Conservation (phyloP, 2,797 vertebrate genomes). For the Poeciliopsis infans region DNA sequence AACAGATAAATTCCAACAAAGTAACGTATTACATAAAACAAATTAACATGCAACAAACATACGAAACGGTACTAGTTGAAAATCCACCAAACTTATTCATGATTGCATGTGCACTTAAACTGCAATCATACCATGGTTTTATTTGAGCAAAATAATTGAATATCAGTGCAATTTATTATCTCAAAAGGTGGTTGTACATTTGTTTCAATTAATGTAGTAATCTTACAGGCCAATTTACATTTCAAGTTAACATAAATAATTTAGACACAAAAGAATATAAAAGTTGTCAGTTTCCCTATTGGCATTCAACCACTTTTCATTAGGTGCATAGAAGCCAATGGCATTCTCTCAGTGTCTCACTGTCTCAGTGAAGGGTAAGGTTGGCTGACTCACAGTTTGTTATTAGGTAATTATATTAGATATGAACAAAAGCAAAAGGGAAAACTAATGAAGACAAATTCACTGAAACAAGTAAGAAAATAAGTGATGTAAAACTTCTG, state of each 20-base stretch:
- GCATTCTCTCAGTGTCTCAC: neutral
- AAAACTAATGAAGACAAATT: neutral
- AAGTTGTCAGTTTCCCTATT: neutral
- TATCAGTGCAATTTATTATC: neutral
- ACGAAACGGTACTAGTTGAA: neutral
- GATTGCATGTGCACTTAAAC: neutral
- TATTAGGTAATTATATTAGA: neutral
- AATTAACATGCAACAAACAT: neutral
- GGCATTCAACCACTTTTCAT: neutral
- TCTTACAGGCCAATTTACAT: neutral
- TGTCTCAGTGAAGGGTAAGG: neutral
- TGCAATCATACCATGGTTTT: neutral
- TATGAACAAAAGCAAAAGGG: neutral
- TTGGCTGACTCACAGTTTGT: neutral
- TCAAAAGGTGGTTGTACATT: neutral
- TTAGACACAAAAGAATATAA: neutral
- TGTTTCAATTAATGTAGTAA: neutral
- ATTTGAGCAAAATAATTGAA: neutral
- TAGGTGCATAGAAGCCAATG: neutral
- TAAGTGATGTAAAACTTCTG: neutral
- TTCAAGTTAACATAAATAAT: neutral
- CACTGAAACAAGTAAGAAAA: neutral
- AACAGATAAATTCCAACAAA: slow-evolving; percentile 52
- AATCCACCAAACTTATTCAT: neutral
- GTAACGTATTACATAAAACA: neutral